Evolutionary conservation across 2,797 vertebrate species (phyloP).

Genomic region (Gephyroberyx darwinii): DNA sequence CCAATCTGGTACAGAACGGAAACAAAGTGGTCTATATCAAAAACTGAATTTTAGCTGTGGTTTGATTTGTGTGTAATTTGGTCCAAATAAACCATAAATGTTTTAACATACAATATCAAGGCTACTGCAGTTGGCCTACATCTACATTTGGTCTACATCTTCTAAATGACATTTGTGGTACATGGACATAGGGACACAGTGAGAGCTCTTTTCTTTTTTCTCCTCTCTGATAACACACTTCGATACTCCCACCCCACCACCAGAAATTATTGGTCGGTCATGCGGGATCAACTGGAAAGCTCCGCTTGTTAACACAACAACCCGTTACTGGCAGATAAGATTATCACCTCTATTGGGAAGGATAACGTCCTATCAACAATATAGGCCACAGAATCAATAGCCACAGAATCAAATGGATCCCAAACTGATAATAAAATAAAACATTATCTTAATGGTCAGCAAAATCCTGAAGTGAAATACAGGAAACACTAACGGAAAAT

Average conservation of each 20-base stretch:
- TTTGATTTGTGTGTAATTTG: no score
- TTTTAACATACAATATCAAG: no score
- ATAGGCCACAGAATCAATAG: no score
- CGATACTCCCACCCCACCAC: constrained; percentile 18
- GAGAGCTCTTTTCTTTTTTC: constrained; percentile 12
- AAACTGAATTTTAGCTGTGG: no score
- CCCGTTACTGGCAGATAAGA: not conserved
- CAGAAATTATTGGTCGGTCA: constrained; percentile 25
- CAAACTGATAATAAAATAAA: not conserved
- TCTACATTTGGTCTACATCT: no score
- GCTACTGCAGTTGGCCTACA: no score
- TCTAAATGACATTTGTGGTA: not conserved
- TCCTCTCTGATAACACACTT: not conserved
- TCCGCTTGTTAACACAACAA: constrained; percentile 28
- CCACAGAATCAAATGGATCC: not conserved
- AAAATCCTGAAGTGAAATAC: constrained; percentile 2
- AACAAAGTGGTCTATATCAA: no score
- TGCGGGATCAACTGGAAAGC: constrained; percentile 10
- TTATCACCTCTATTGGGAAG: constrained; percentile 6
- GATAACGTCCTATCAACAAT: not conserved
- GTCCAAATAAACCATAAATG: no score
- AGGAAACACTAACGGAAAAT: no score
- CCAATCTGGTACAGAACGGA: no score
- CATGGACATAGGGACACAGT: constrained; percentile 15
- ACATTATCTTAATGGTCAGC: not conserved